Evolutionary conservation across 2,888 invertebrate species (phyloP).

Genomic region (Hydropsyche betteni): DNA sequence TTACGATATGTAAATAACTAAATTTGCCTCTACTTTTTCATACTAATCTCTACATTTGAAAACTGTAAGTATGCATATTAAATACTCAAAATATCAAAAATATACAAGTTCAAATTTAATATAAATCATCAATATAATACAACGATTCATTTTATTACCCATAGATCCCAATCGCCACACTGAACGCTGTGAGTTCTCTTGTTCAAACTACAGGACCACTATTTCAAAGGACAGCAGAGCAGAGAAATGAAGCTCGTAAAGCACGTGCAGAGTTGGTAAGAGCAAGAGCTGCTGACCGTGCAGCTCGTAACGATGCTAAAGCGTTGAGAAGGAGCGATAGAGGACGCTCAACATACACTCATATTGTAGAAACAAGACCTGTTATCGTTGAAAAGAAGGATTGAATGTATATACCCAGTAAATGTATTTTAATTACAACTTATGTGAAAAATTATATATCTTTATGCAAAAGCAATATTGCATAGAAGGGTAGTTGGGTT

Average conservation of each 20-base stretch:
- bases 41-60: neutral
- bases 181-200: constrained; percentile 50
- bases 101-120: neutral
- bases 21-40: neutral
- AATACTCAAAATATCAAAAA: neutral
- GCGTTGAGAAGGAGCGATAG: constrained; percentile 44
- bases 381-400: constrained; percentile 17
- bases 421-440: neutral
- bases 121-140: too few relatives aligned
- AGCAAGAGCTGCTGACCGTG: constrained; percentile 48
- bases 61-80: constrained; percentile 3
- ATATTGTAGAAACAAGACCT: constrained; percentile 31
- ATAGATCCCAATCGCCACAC: constrained; percentile 52
- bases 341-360: neutral
- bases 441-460: neutral
- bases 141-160: too few relatives aligned
- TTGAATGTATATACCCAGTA: neutral
- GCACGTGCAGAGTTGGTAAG: constrained; percentile 45
- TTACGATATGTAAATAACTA: too few relatives aligned
- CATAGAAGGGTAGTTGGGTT: too few relatives aligned
- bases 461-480: neutral
- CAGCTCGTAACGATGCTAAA: constrained; percentile 49
- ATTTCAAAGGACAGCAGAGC: constrained; percentile 46
- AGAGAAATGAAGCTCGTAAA: constrained; percentile 43
- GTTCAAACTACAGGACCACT: constrained; percentile 50